These are phyloP conservation scores for Manis javanica DNA, from an alignment of 2,797 vertebrate species.

Conservation along the genomic window DNA sequence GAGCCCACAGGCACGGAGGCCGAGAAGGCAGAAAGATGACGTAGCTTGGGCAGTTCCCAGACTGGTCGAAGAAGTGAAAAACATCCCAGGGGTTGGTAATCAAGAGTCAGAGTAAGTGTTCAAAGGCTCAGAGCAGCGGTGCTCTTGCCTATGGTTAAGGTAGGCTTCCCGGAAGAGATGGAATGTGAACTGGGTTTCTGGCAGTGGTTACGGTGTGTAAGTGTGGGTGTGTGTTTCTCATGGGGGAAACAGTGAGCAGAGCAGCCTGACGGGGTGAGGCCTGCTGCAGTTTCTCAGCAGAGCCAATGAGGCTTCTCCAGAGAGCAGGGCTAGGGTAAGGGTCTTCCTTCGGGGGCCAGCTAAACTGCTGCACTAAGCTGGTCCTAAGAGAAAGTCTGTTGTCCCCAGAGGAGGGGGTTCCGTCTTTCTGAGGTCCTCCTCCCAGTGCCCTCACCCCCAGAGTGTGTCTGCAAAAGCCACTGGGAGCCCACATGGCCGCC, in stretches of 20 bases:
- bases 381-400: neutral
- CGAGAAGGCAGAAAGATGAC: neutral
- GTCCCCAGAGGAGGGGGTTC: neutral
- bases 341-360: neutral
- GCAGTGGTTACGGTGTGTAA: neutral
- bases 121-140: neutral
- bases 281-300: neutral
- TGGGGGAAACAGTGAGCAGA: neutral
- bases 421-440: neutral
- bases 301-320: neutral
- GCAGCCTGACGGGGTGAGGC: neutral
- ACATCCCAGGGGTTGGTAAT: neutral
- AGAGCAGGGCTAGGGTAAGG: neutral
- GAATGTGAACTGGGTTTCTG: constrained; percentile 11
- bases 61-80: neutral
- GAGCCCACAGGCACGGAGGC: neutral
- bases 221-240: neutral
- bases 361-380: neutral
- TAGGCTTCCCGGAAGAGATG: constrained; percentile 5
- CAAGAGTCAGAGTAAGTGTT: neutral
- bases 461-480: neutral
- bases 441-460: neutral
- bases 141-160: neutral
- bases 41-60: neutral
- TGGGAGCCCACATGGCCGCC: neutral